Evolutionary conservation across 2,113 vertebrate genomes (phyloP), one percentile per base, ranked within the genome.

Genomic region (Axis porcinus): DNA sequence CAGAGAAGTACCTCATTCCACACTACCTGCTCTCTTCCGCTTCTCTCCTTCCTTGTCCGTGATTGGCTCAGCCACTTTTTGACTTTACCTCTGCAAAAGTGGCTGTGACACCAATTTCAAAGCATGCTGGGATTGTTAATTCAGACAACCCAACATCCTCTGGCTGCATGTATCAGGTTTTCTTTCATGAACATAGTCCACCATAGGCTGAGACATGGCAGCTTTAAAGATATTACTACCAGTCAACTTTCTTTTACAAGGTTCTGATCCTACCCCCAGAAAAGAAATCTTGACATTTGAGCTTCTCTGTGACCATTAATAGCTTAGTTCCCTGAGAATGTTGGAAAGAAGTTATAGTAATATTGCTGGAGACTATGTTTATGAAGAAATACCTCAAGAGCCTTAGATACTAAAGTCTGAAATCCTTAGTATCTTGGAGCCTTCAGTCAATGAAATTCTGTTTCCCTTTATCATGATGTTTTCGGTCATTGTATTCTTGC

Each of bases 351-450:
- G 97, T 92, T 64, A 96, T 96, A 96, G 98, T 98, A 98, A 98
- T 96, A 96, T 97, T 98, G 93, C 98, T 98, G 97, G 98, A 98
- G 99, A 99, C 99, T 99, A 99, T 99, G 99, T 99, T 99, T 99
- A 99, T 99, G 99, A 99, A 99, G 99, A 99, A 99, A 99, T 98
- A 99, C 99, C 98, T 99, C 98, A 98, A 98, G 98, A 99, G 99
- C 99, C 99, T 99, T 99, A 99, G 99, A 99, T 99, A 99, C 99
- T 99, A 98, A 99, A 99, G 99, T 99, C 98, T 98, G 98, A 98
- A 98, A 98, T 98, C 99, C 98, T 99, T 99, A 99, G 99, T 99
- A 99, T 99, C 99, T 99, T 93, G 98, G 98, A 99, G 98, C 98
- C 99, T 99, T 98, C 98, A 99, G 98, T 98, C 97, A 88, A 98